These are phyloP conservation scores for Drosophila erecta DNA, from an alignment of 1,140 invertebrate species.

Conservation along the genomic window DNA sequence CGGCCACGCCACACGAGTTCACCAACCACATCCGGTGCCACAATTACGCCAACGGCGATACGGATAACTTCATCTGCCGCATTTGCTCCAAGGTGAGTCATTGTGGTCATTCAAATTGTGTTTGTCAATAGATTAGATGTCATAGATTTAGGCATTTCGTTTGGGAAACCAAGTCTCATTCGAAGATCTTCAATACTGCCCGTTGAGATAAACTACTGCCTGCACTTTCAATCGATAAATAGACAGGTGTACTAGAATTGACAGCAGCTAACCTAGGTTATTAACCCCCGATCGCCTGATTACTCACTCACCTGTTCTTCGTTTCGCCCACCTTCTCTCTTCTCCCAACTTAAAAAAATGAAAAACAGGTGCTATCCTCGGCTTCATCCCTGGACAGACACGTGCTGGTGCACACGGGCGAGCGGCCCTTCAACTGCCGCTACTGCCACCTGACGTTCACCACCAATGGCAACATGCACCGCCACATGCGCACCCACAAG, in stretches of 20 bases:
- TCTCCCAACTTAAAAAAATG: no score
- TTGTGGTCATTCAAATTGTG: background rate
- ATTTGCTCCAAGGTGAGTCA: constrained; percentile 86
- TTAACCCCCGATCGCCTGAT: constrained; percentile 5
- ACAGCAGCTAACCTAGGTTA: background rate
- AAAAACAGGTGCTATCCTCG: constrained; percentile 88
- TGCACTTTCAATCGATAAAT: background rate
- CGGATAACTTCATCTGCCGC: constrained; percentile 86
- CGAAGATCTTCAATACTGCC: background rate
- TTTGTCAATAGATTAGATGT: background rate
- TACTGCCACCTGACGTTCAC: constrained; percentile 93
- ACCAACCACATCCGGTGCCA: constrained; percentile 89
- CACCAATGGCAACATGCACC: constrained; percentile 95
- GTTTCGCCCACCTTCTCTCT: background rate
- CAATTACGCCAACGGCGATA: constrained; percentile 86
- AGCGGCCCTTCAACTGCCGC: constrained; percentile 91
- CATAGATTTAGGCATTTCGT: no score
- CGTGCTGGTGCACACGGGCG: constrained; percentile 90
- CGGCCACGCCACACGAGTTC: constrained; percentile 88
- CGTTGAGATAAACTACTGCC: background rate
- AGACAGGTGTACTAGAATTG: background rate
- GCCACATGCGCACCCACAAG: constrained; percentile 91
- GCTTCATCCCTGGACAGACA: constrained; percentile 91
- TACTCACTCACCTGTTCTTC: constrained; percentile 30
- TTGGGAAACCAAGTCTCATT: background rate